Evolutionary conservation across 1,140 invertebrate genomes (phyloP), one percentile per base, ranked within the genome.

Genomic region (Lasaia peninsularis): DNA sequence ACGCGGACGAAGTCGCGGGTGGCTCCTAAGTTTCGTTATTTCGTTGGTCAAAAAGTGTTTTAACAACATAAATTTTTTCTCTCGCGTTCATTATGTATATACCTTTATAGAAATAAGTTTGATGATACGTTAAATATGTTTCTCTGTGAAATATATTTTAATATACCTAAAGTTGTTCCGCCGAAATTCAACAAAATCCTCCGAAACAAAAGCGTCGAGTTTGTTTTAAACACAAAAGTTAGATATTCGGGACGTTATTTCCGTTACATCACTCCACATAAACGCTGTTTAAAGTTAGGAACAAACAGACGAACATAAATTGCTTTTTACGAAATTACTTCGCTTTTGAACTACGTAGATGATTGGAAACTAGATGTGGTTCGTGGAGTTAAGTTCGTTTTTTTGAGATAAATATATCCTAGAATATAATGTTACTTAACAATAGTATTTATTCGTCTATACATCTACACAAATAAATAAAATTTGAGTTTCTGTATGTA

Each of bases 301-400:
- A 55, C 64, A 57, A 35, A 62, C 60, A 62, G 10, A 58, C 65
- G 52, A 56, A 71, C 53, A 65, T 65, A 71, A 65, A 70, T 67
- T 67, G 63, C 67, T 67, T 73, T 71, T 69, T 66, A 63, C 52
- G 52, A 69, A 71, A 71, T 65, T 66, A 57, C 52, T 32, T 58
- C 56, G 40, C 40, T 52, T 52, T 63, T 63, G 56, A 66, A 52
- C 49, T 55, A 55, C 32, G 14, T 20, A 5, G 56, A 54, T 40
- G 14, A 12, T 9, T 18, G 53, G 32, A 53, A 35, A 40, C 62
- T 68, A 28, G 59, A 68, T 51, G 16, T 20, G 65, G n/a, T n/a
- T 52, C 40, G 44, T 8, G 16, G 28, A 44, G 31, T 52, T 31
- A 18, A 6, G 7, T 37, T 37, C 16, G 24, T 28, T 28, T 28